Base-by-base conservation (phyloP, 2,797 vertebrate genomes). In the Micropoecilia bifurca region DNA sequence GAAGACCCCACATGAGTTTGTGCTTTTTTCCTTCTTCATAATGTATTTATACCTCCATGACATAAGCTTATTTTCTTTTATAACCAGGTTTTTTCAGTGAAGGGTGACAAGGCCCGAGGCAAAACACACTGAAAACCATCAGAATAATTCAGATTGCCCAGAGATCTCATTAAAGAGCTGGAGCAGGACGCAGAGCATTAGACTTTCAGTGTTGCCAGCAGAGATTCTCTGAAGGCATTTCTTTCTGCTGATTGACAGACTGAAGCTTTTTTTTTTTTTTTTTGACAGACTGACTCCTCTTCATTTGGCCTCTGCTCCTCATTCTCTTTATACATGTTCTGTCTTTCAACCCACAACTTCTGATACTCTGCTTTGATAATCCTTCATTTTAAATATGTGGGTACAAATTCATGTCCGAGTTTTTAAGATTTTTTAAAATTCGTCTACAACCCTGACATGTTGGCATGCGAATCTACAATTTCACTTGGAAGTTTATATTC, bases 101-200 rank as follows among this genome's bases (percentile, higher is more conserved):
- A 85, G 79, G 81, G 74, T 87, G 89, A 88, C 84, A 83, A 9
- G 59, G 83, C 90, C 91, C 0, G 18, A 76, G 89, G 91, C 89
- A 63, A 78, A 87, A 85, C 84, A 78, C 73, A 82, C 91, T 88
- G 87, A 92, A 94, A 94, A 93, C 88, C 91, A 94, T 92, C 92
- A 93, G 89, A 94, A 95, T 94, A 94, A 95, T 95, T 94, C 90
- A 94, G 92, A 94, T 94, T 92, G 87, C 85, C 91, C 85, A 91
- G 93, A 94, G 94, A 95, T 95, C 94, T 95, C 93, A 95, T 95
- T 95, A 93, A 82, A 85, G 90, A 83, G 86, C 87, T 82, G 85
- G 80, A 90, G 91, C 55, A 45, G 90, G 89, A 91, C 81, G 57
- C 84, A 82, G 77, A 88, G 89, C 89, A 84, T 90, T 87, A 87